Percentiles rank a stretch among this genome's conserved stretches.
phyloP scores from a whole-genome alignment of 2,888 invertebrate species.

The Agrypnus murinus region DNA sequence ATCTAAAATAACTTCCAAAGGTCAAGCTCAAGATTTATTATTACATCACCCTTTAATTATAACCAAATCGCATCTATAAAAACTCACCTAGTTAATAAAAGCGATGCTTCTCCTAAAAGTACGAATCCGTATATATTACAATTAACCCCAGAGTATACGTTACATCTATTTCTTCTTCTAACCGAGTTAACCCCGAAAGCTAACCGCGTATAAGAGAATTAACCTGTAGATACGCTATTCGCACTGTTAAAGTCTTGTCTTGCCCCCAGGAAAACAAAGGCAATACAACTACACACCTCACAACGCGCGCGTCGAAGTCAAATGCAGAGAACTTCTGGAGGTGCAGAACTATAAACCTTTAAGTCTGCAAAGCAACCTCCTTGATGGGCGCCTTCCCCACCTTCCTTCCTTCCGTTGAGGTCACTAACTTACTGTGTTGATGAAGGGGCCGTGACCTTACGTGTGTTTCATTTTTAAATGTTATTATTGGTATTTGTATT shows the following conservation, averaged over 20 bases:
- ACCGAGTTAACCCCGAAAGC: constrained; percentile 29
- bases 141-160: constrained; percentile 42
- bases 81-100: constrained; percentile 31
- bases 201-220: constrained; percentile 44
- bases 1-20: no score
- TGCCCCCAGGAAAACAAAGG: no score
- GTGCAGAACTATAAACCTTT: constrained; percentile 51
- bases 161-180: background rate
- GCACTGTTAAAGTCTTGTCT: no score
- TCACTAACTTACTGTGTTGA: constrained; percentile 64
- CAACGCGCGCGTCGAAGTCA: constrained; percentile 47
- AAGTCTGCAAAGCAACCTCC: constrained; percentile 51
- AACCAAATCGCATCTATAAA: no score
- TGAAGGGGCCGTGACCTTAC: constrained; percentile 64
- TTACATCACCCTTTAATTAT: no score
- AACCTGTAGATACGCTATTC: constrained; percentile 55
- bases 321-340: constrained; percentile 45
- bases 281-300: constrained; percentile 33
- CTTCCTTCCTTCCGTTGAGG: constrained; percentile 67
- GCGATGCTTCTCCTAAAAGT: background rate
- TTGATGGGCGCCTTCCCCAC: constrained; percentile 60
- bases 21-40: no score
- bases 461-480: constrained; percentile 21
- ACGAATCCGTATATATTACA: constrained; percentile 51
- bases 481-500: no score